A percentile compares a stretch with the other conserved stretches of the same genome.
phyloP scores from a whole-genome alignment of 2,888 invertebrate genomes.

The Parnassius orleans region DNA sequence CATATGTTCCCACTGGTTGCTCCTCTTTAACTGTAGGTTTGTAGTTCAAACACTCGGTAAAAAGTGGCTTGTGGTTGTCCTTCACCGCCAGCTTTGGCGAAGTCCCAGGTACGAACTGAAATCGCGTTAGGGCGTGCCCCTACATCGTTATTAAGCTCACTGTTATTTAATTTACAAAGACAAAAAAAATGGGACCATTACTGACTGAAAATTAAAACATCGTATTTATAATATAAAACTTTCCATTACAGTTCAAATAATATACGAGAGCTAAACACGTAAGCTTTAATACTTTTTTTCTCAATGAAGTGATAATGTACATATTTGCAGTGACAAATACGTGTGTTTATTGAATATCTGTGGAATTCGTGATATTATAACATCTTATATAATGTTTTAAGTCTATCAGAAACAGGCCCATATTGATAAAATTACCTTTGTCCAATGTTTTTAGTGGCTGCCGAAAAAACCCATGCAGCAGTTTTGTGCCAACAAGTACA shows the following conservation, averaged over 20 bases:
- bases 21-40: conserved; percentile 91
- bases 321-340: too few species aligned
- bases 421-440: conserved; percentile 24
- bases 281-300: not conserved
- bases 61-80: conserved; percentile 93
- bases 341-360: too few species aligned
- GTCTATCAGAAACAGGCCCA: conserved; percentile 14
- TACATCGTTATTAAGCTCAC: conserved; percentile 43
- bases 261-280: not conserved
- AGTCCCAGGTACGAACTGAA: conserved; percentile 64
- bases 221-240: too few species aligned
- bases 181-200: conserved; percentile 10
- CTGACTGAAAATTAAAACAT: conserved; percentile 6
- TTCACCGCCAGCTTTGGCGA: conserved; percentile 69
- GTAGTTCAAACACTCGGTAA: conserved; percentile 91
- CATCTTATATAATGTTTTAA: not conserved
- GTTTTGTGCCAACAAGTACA: conserved; percentile 14
- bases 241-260: not conserved
- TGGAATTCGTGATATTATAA: not conserved
- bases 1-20: conserved; percentile 85
- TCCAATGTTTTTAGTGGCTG: conserved; percentile 26
- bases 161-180: conserved; percentile 8
- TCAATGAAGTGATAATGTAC: too few species aligned
- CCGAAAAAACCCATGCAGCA: conserved; percentile 20
- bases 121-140: conserved; percentile 51